These are phyloP conservation scores for Linyphia triangularis DNA, from an alignment of 2,888 invertebrate species.

Conservation along the genomic window DNA sequence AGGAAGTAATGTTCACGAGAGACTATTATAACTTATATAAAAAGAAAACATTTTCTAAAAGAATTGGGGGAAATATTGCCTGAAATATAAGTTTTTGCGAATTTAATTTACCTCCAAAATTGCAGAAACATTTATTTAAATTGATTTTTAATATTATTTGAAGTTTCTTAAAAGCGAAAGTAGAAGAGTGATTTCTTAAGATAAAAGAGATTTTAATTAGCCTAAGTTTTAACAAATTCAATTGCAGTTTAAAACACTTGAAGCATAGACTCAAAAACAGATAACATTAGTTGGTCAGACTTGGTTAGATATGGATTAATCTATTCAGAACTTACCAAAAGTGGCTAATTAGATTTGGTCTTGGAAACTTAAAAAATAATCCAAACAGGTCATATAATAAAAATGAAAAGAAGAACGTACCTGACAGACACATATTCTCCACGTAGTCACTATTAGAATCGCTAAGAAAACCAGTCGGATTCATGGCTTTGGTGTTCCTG, in stretches of 20 bases:
- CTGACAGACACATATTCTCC: slow-evolving; percentile 93
- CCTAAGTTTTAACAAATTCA: too few species aligned
- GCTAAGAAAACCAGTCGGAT: slow-evolving; percentile 90
- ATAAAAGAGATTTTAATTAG: background rate
- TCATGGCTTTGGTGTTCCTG: slow-evolving; percentile 90
- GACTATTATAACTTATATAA: background rate
- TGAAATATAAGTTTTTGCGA: background rate
- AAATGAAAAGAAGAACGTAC: too few species aligned
- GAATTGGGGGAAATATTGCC: background rate
- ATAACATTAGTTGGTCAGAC: too few species aligned
- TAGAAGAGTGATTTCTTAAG: background rate
- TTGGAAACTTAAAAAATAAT: too few species aligned
- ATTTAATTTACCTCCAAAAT: background rate
- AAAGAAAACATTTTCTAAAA: background rate
- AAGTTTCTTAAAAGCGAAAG: background rate
- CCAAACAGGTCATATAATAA: too few species aligned
- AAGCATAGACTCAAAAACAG: too few species aligned
- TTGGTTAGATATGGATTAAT: too few species aligned
- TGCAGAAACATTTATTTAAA: background rate
- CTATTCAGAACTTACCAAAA: too few species aligned
- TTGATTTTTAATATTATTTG: background rate
- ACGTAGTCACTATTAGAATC: slow-evolving; percentile 93
- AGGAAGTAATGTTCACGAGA: background rate
- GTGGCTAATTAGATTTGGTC: too few species aligned
- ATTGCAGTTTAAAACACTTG: too few species aligned